These are phyloP conservation scores for Drosophila acutilabella DNA, from an alignment of 2,888 invertebrate genomes.

Conservation along the genomic window DNA sequence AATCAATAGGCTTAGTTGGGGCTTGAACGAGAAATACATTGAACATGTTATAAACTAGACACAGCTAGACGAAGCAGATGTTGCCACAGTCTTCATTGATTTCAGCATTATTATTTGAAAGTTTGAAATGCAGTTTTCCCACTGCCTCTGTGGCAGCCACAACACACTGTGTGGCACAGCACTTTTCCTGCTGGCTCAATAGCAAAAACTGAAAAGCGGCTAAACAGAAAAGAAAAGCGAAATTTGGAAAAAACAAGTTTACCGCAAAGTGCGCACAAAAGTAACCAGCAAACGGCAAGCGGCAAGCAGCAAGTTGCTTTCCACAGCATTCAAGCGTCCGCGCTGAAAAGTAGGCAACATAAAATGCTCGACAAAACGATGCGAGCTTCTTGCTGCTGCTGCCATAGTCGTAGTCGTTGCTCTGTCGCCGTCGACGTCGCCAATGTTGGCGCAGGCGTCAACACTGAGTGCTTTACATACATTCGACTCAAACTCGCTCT, in stretches of 20 bases:
- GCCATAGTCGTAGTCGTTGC: constrained; percentile 26
- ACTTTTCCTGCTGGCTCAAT: constrained; percentile 40
- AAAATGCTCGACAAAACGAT: constrained; percentile 32
- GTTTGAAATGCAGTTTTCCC: constrained; percentile 29
- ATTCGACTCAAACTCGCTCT: constrained; percentile 4
- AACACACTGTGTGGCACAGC: constrained; percentile 7
- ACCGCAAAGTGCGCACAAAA: constrained; percentile 51
- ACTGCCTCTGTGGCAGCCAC: constrained; percentile 5
- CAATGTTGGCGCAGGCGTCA: constrained; percentile 60
- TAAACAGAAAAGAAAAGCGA: constrained; percentile 7
- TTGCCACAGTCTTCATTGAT: constrained; percentile 18
- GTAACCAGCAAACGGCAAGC: constrained; percentile 24
- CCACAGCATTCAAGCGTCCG: constrained; percentile 35
- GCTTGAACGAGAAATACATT: not conserved
- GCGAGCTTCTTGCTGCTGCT: constrained; percentile 7
- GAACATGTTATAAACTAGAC: not conserved
- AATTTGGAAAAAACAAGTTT: constrained; percentile 28
- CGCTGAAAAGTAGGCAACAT: constrained; percentile 68
- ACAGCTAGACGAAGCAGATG: constrained; percentile 23
- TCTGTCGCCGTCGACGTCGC: constrained; percentile 27
- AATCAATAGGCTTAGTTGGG: constrained; percentile 36
- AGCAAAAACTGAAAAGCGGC: constrained; percentile 16
- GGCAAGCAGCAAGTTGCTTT: constrained; percentile 22
- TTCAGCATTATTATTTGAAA: constrained; percentile 30
- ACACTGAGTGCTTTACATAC: constrained; percentile 17